phyloP scores from a whole-genome alignment of 1,140 invertebrate species.

The Propsilocerus akamusi region DNA sequence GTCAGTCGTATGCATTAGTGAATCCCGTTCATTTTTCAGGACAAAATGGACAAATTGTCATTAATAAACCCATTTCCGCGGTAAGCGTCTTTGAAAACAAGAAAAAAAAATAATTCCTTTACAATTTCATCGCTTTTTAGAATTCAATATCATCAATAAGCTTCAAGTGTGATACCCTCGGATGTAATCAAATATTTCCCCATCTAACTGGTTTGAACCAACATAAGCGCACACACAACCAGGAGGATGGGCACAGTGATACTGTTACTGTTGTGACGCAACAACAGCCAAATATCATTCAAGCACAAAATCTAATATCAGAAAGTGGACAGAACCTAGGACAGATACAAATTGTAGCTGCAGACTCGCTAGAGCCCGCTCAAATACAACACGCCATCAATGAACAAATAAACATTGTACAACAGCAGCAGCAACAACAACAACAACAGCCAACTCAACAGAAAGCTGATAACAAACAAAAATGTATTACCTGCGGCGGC shows the following conservation, averaged over 20 bases:
- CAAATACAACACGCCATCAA: conserved; percentile 15
- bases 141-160: conserved; percentile 59
- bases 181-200: conserved; percentile 63
- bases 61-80: background rate
- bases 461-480: conserved; percentile 17
- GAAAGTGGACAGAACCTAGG: conserved; percentile 21
- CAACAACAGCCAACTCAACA: conserved; percentile 11
- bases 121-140: conserved; percentile 12
- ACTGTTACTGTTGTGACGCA: conserved; percentile 14
- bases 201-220: conserved; percentile 58
- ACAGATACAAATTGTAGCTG: conserved; percentile 37
- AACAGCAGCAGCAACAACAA: conserved; percentile 14
- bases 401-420: conserved; percentile 6
- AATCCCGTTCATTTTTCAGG: background rate
- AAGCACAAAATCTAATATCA: conserved; percentile 26
- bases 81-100: background rate
- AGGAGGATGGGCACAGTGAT: conserved; percentile 23
- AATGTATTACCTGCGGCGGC: conserved; percentile 35
- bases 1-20: background rate
- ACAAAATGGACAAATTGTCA: background rate
- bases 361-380: conserved; percentile 27
- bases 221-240: conserved; percentile 59
- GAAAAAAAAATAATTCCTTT: too few relatives aligned
- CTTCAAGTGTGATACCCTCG: conserved; percentile 72
- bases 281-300: conserved; percentile 22